Base-by-base conservation (phyloP, 2,797 vertebrate species). In the Potorous gilbertii region DNA sequence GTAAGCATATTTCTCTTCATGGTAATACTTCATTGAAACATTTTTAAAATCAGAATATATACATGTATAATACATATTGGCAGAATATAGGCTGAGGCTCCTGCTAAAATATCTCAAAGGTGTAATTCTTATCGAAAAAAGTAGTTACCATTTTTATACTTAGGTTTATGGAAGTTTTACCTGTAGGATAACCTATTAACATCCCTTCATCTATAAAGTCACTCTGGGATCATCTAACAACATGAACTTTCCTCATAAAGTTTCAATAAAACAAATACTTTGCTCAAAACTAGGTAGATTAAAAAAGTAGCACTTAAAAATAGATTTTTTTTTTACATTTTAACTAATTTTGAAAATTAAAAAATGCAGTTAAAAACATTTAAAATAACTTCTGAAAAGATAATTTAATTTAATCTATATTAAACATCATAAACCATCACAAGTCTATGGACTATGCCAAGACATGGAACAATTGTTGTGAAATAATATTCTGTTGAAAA, bases 91-190 rank as follows among this genome's bases (percentile, higher is more conserved):
- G 14, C 31, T n/a, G 92, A 95, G 40, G 91, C 89, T 96, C 94
- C 91, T 92, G 59, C 21, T 54, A 96, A 92, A 94, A 93, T 89
- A 93, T 74, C 56, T 12, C 59, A 97, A 94, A 97, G 95, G 93
- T 55, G 16, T 10, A 97, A 96, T 55, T 3, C 90, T 92, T 95
- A 52, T 46, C 27, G 24, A 46, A 28, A 81, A 87, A 50, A 50
- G 14, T 31, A 95, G n/a, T 91, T 55, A 74, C 0, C 0, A 0
- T 34, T 62, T 55, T 90, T 62, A 90, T 52, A 0, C 5, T 55
- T 95, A 90, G 34, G 54, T 50, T n/a, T 40, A 93, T 31, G 55
- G 54, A 95, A 96, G 46, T 90, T 96, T 95, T 12, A 54, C 59
- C 87, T n/a, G 0, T 40, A 29, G 93, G 31, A 56, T 93, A 74